These are phyloP conservation scores for Listronotus oregonensis DNA, from an alignment of 1,140 invertebrate species.

Conservation along the genomic window DNA sequence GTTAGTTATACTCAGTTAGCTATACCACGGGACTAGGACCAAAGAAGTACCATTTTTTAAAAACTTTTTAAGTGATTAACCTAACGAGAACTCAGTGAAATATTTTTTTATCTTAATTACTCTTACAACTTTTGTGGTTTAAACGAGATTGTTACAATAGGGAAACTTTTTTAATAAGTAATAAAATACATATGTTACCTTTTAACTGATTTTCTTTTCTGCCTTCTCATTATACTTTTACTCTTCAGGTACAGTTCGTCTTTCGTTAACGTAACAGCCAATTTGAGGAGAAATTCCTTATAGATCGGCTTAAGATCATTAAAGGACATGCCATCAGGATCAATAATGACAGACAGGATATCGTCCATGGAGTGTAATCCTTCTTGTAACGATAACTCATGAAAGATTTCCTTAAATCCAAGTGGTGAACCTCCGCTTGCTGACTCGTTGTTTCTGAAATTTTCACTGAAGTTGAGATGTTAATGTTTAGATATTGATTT, in stretches of 20 bases:
- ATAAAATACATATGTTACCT: constrained; percentile 37
- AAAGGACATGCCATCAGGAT: constrained; percentile 89
- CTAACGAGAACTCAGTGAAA: too few relatives aligned
- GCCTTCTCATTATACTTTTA: constrained; percentile 85
- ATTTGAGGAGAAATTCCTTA: constrained; percentile 84
- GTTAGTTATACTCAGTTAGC: too few relatives aligned
- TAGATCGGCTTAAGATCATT: constrained; percentile 89
- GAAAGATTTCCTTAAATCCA: constrained; percentile 81
- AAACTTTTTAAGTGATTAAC: too few relatives aligned
- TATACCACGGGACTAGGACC: too few relatives aligned
- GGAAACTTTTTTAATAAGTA: too few relatives aligned
- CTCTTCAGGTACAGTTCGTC: constrained; percentile 88
- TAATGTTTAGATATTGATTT: constrained; percentile 1
- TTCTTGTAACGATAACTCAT: constrained; percentile 82
- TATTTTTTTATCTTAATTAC: too few relatives aligned
- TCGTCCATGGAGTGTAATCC: constrained; percentile 86
- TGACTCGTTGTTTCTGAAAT: constrained; percentile 64
- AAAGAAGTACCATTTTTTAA: too few relatives aligned
- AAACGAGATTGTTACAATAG: too few relatives aligned
- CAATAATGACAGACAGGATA: constrained; percentile 84
- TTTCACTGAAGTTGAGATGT: constrained; percentile 5
- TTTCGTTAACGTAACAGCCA: constrained; percentile 84
- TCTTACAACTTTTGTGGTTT: too few relatives aligned
- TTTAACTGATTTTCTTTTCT: constrained; percentile 66
- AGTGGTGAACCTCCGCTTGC: constrained; percentile 72